Conservation (phyloP, 2,888 invertebrate species). For the Pseudococcus viburni region DNA sequence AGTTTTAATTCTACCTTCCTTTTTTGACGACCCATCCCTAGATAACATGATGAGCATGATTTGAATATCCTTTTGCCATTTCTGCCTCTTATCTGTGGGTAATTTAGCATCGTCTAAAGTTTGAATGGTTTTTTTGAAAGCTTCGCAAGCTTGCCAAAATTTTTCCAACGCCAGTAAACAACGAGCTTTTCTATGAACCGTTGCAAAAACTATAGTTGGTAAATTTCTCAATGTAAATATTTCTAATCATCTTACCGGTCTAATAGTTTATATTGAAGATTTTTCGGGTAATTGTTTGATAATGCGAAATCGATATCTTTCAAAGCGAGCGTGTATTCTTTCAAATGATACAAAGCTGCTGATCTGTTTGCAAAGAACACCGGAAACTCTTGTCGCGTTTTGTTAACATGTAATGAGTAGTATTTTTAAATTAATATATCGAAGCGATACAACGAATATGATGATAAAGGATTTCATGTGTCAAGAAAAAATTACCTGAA, state of each 20-base stretch:
- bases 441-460: neutral
- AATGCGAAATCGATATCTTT: conserved; percentile 81
- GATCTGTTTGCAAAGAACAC: conserved; percentile 86
- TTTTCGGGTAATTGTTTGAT: conserved; percentile 79
- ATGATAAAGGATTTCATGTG: neutral
- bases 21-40: conserved; percentile 72
- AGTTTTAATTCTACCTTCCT: conserved; percentile 59
- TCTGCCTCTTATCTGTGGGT: conserved; percentile 76
- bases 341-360: conserved; percentile 82
- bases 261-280: conserved; percentile 82
- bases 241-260: conserved; percentile 73
- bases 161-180: conserved; percentile 80
- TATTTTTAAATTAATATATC: neutral
- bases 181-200: conserved; percentile 76
- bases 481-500: conserved; percentile 50
- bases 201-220: neutral
- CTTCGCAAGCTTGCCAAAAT: conserved; percentile 77
- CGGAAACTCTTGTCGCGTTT: conserved; percentile 70
- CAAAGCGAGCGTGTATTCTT: conserved; percentile 79
- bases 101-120: conserved; percentile 79
- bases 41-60: conserved; percentile 81
- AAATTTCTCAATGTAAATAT: neutral
- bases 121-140: conserved; percentile 79
- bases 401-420: neutral
- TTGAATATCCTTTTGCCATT: conserved; percentile 79